Percentiles rank a stretch among this genome's conserved stretches.
Conservation (phyloP, 2,797 vertebrate species). For the Alectoris magna region DNA sequence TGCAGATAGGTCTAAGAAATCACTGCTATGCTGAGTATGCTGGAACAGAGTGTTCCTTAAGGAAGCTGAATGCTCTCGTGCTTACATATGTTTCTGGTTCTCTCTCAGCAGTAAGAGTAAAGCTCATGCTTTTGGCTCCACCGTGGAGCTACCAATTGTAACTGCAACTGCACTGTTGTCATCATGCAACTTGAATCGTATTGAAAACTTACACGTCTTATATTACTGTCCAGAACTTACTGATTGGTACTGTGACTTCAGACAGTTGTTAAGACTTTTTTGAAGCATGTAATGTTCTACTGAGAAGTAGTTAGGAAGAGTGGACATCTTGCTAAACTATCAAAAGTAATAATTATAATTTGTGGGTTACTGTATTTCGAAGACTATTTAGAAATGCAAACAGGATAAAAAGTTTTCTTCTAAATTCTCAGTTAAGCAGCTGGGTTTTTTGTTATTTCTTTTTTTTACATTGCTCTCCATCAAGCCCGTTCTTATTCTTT, state of each 20-base stretch:
- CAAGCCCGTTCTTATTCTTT: background rate
- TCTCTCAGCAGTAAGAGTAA: slow-evolving; percentile 51
- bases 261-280: background rate
- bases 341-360: background rate
- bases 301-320: background rate
- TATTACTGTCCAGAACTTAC: background rate
- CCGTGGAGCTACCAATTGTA: slow-evolving; percentile 79
- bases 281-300: background rate
- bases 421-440: too few species aligned
- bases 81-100: background rate
- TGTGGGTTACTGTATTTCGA: slow-evolving; percentile 21
- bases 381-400: background rate
- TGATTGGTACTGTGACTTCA: background rate
- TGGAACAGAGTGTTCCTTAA: slow-evolving; percentile 31
- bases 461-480: too few species aligned
- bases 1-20: slow-evolving; percentile 25
- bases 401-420: background rate
- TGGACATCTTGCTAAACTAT: background rate
- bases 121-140: slow-evolving; percentile 81
- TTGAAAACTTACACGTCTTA: background rate
- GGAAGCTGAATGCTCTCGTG: slow-evolving; percentile 20
- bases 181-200: background rate
- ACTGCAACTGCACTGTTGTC: slow-evolving; percentile 70
- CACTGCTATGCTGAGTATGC: background rate
- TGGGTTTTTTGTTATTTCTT: too few species aligned